These are phyloP conservation scores for Xiphorhynchus elegans DNA, from an alignment of 2,113 vertebrate genomes.

Conservation along the genomic window DNA sequence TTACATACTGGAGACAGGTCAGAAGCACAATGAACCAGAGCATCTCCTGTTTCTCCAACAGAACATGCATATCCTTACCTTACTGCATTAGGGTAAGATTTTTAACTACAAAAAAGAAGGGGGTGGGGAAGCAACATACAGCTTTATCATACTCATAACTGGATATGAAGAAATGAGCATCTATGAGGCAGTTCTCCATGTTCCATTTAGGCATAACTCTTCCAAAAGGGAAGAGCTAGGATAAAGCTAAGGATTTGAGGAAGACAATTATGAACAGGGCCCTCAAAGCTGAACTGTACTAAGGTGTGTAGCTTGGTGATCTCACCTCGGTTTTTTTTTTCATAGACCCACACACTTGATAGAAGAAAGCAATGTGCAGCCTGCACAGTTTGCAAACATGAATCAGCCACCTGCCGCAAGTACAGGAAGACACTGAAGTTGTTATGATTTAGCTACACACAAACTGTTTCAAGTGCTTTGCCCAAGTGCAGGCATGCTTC, in stretches of 20 bases:
- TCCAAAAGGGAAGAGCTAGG: neutral
- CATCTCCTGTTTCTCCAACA: neutral
- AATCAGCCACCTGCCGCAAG: neutral
- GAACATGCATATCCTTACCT: neutral
- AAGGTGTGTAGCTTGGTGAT: neutral
- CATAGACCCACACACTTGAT: neutral
- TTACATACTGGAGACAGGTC: neutral
- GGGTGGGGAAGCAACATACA: accelerated
- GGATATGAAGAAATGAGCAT: neutral
- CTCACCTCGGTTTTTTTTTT: neutral
- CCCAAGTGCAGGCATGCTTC: slow-evolving; percentile 22
- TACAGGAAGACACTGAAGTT: neutral
- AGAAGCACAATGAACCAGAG: neutral
- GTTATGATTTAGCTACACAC: neutral
- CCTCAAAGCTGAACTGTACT: neutral
- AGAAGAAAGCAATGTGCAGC: neutral
- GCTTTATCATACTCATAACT: neutral
- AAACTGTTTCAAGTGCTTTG: neutral
- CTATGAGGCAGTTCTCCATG: neutral
- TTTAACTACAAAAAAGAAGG: neutral
- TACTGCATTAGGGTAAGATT: neutral
- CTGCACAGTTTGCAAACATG: neutral
- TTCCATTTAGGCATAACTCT: neutral
- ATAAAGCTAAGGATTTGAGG: neutral
- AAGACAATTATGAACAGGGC: neutral